A percentile compares a stretch with the other conserved stretches of the same genome.
These are phyloP conservation scores for Serrognathus titanus DNA, from an alignment of 2,888 invertebrate genomes.

Conservation along the genomic window DNA sequence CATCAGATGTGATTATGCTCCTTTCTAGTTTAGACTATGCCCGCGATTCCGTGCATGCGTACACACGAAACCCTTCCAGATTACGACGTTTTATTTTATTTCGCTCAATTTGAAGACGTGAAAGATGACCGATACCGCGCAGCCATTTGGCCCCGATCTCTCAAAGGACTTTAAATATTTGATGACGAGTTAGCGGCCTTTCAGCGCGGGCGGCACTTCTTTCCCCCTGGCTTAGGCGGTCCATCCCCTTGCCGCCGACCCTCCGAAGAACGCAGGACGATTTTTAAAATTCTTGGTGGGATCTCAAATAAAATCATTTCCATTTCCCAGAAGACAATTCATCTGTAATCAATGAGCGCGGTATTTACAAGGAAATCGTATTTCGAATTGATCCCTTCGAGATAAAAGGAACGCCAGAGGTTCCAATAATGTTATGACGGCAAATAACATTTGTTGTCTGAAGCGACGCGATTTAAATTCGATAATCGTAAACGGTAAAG, in stretches of 20 bases:
- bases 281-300: conserved; percentile 43
- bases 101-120: background rate
- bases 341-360: conserved; percentile 31
- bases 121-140: conserved; percentile 6
- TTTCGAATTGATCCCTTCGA: conserved; percentile 18
- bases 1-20: conserved; percentile 31
- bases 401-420: conserved; percentile 13
- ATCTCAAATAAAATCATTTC: conserved; percentile 40
- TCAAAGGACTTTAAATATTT: conserved; percentile 49
- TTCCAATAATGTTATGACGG: conserved; percentile 16
- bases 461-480: background rate
- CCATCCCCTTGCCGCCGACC: conserved; percentile 12
- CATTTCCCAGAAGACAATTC: conserved; percentile 32
- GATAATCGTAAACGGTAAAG: too few relatives aligned
- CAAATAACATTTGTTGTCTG: conserved; percentile 10
- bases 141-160: conserved; percentile 42
- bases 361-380: conserved; percentile 27
- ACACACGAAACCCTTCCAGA: too few relatives aligned
- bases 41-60: background rate
- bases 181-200: conserved; percentile 47
- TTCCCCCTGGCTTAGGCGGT: conserved; percentile 13
- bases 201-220: conserved; percentile 33
- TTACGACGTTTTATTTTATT: too few relatives aligned
- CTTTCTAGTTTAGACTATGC: conserved; percentile 9
- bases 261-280: conserved; percentile 37